These are phyloP conservation scores for Microctenopoma steveboyesi DNA, from an alignment of 2,797 vertebrate genomes.

Conservation along the genomic window DNA sequence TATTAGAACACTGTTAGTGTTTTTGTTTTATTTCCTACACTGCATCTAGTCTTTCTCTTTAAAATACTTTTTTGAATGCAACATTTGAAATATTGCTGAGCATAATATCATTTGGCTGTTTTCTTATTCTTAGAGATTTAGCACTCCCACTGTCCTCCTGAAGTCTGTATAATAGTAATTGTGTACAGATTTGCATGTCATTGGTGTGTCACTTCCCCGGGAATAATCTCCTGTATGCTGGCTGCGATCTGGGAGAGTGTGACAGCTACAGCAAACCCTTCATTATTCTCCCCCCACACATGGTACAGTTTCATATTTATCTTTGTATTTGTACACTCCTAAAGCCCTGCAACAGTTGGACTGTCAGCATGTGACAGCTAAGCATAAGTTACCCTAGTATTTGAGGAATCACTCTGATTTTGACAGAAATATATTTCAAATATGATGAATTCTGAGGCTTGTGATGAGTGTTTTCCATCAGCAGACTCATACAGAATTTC, in stretches of 20 bases:
- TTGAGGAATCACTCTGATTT: constrained; percentile 24
- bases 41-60: constrained; percentile 14
- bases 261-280: constrained; percentile 61
- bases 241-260: constrained; percentile 56
- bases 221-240: constrained; percentile 56
- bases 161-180: constrained; percentile 64
- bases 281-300: constrained; percentile 51
- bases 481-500: constrained; percentile 1
- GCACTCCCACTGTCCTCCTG: constrained; percentile 49
- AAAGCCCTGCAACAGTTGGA: constrained; percentile 28
- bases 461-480: constrained; percentile 8
- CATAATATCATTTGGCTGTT: constrained; percentile 13
- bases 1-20: constrained; percentile 1
- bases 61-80: constrained; percentile 29
- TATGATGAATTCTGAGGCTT: background rate
- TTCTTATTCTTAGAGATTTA: constrained; percentile 29
- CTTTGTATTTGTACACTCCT: constrained; percentile 45
- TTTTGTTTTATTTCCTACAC: background rate
- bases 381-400: constrained; percentile 29
- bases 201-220: constrained; percentile 40
- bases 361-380: constrained; percentile 53
- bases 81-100: constrained; percentile 30
- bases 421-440: constrained; percentile 44
- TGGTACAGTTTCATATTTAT: constrained; percentile 49
- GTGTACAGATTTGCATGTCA: constrained; percentile 59